Conservation (phyloP, 53 echinoderm and acorn worm genomes). For the Temnopleurus reevesii region DNA sequence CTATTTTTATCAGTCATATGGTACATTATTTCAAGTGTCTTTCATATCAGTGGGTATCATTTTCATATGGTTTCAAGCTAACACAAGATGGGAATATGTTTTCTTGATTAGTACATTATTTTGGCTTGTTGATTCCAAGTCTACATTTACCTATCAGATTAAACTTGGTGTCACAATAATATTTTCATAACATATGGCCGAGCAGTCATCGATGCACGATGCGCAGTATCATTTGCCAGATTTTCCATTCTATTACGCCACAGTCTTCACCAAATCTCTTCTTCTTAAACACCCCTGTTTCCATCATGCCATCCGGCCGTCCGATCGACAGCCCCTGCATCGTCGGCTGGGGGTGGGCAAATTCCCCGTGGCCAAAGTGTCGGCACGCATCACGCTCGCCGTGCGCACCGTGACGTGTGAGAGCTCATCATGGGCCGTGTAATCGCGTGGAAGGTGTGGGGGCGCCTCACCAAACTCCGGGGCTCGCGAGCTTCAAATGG, state of each 20-base stretch:
- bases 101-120: background rate
- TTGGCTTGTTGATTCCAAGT: slow-evolving; percentile 22
- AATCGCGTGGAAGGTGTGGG: slow-evolving; percentile 61
- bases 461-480: background rate
- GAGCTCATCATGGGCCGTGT: slow-evolving; percentile 54
- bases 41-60: too few species aligned
- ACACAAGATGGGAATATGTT: background rate
- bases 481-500: slow-evolving; percentile 7
- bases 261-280: background rate
- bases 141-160: slow-evolving; percentile 1
- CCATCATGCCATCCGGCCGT: background rate
- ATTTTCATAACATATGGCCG: slow-evolving; percentile 44
- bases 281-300: background rate
- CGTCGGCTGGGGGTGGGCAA: background rate
- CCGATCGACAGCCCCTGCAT: background rate
- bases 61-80: too few species aligned
- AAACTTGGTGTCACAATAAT: background rate
- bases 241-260: slow-evolving; percentile 39
- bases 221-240: slow-evolving; percentile 12
- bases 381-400: slow-evolving; percentile 50
- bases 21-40: too few species aligned
- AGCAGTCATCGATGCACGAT: slow-evolving; percentile 9
- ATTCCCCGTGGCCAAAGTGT: slow-evolving; percentile 24
- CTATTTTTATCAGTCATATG: too few species aligned
- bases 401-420: slow-evolving; percentile 44